Evolutionary conservation across 2,797 vertebrate species (phyloP).

Genomic region (Poecilia wingei): DNA sequence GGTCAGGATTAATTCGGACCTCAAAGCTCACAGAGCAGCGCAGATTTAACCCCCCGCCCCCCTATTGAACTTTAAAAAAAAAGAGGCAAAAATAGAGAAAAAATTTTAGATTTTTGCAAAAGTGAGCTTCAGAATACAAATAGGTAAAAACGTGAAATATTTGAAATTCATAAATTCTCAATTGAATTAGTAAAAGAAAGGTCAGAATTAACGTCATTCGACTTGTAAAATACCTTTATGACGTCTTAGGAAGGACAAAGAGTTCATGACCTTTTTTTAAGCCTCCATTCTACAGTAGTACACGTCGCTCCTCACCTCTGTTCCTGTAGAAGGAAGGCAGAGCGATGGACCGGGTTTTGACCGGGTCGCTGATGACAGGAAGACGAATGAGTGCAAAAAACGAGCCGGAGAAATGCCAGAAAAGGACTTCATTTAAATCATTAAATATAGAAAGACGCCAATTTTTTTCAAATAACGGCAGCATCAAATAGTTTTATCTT

Average conservation of each 20-base stretch:
- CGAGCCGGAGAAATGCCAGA: conserved; percentile 62
- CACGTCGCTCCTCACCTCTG: conserved; percentile 36
- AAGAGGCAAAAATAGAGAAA: not conserved
- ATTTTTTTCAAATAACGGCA: not conserved
- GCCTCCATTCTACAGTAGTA: not conserved
- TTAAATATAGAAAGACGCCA: conserved; percentile 65
- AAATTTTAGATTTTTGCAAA: too few species aligned
- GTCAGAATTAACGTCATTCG: not conserved
- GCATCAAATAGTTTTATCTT: not conserved
- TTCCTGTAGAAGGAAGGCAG: conserved; percentile 45
- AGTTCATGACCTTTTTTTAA: not conserved
- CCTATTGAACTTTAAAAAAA: not conserved
- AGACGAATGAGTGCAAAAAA: conserved; percentile 69
- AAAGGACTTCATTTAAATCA: conserved; percentile 54
- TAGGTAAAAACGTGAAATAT: not conserved
- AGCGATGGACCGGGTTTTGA: conserved; percentile 53
- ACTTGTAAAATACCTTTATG: not conserved
- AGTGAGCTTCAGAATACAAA: not conserved
- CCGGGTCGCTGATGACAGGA: conserved; percentile 65
- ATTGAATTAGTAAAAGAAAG: not conserved
- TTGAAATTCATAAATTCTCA: not conserved
- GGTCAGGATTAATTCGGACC: conserved; percentile 10
- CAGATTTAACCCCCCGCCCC: too few species aligned
- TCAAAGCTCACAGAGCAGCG: too few species aligned
- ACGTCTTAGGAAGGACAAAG: not conserved